Conservation (phyloP, 2,113 vertebrate genomes). For the Leucopsar rothschildi region DNA sequence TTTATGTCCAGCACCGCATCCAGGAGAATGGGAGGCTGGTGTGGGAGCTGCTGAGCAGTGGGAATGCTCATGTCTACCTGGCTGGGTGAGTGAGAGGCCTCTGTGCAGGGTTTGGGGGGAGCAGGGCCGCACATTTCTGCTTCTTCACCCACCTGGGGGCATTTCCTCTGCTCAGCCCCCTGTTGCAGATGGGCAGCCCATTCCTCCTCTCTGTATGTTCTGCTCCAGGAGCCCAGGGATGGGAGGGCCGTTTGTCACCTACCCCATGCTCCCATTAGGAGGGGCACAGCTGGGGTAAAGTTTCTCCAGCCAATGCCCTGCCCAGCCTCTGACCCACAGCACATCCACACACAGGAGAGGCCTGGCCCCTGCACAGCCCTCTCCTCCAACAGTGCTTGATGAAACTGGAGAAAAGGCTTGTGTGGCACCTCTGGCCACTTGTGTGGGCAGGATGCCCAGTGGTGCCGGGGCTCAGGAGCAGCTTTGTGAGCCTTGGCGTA, state of each 20-base stretch:
- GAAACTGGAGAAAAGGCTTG: background rate
- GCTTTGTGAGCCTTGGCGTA: background rate
- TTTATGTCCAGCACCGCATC: constrained; percentile 91
- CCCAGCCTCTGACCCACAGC: background rate
- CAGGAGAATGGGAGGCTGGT: constrained; percentile 74
- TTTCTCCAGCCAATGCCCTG: background rate
- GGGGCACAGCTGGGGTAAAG: background rate
- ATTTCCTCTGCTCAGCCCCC: accelerated
- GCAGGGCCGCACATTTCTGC: background rate
- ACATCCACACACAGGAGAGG: background rate
- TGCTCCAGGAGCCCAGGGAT: background rate
- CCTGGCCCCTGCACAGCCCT: background rate
- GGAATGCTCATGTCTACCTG: constrained; percentile 80
- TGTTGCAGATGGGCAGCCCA: background rate
- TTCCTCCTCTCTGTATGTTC: background rate
- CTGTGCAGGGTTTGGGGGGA: accelerated
- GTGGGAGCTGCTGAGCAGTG: constrained; percentile 82
- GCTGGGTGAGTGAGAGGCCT: constrained; percentile 83
- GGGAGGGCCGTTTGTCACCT: background rate
- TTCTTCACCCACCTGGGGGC: background rate
- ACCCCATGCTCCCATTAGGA: background rate
- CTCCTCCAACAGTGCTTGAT: background rate
- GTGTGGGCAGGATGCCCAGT: background rate
- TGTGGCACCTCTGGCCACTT: background rate
- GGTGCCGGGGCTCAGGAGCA: background rate